Conservation (phyloP, 1,140 invertebrate genomes). For the Neodiprion pinetum region DNA sequence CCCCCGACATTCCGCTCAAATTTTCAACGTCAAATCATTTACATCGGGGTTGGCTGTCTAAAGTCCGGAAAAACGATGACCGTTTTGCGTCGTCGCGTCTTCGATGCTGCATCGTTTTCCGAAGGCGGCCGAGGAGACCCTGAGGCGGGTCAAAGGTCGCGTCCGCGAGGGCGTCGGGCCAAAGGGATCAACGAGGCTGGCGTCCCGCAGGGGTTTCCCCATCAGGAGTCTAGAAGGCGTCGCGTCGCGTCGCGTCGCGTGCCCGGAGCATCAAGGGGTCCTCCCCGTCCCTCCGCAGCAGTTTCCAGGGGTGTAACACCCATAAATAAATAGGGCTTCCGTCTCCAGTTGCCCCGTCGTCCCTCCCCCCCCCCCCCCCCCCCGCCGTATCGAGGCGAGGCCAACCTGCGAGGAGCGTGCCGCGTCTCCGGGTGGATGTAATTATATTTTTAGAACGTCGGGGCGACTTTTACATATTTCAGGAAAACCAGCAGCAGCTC, state of each 20-base stretch:
- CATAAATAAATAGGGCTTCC: constrained; percentile 60
- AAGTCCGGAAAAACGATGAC: too few relatives aligned
- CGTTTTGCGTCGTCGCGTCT: too few relatives aligned
- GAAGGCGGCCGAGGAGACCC: background rate
- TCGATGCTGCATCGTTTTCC: background rate
- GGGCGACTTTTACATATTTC: constrained; percentile 51
- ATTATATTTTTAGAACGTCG: constrained; percentile 47
- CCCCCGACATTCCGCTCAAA: too few relatives aligned
- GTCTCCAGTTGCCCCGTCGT: constrained; percentile 41
- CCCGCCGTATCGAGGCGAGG: constrained; percentile 1
- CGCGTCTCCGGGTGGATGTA: background rate
- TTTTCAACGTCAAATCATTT: too few relatives aligned
- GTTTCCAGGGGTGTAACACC: constrained; percentile 50
- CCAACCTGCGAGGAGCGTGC: constrained; percentile 1
- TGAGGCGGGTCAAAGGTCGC: background rate
- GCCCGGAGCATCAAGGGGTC: constrained; percentile 29
- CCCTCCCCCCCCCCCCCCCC: constrained; percentile 28
- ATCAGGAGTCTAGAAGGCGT: background rate
- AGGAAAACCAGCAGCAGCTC: constrained; percentile 41
- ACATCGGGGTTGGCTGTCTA: too few relatives aligned
- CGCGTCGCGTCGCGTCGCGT: constrained; percentile 46
- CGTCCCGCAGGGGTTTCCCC: background rate
- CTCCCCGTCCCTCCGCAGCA: constrained; percentile 46
- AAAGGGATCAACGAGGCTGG: background rate
- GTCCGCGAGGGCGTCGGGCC: background rate